A percentile compares a stretch with the other conserved stretches of the same genome.
Conservation (phyloP, 2,888 invertebrate species). For the Incurvaria masculella region DNA sequence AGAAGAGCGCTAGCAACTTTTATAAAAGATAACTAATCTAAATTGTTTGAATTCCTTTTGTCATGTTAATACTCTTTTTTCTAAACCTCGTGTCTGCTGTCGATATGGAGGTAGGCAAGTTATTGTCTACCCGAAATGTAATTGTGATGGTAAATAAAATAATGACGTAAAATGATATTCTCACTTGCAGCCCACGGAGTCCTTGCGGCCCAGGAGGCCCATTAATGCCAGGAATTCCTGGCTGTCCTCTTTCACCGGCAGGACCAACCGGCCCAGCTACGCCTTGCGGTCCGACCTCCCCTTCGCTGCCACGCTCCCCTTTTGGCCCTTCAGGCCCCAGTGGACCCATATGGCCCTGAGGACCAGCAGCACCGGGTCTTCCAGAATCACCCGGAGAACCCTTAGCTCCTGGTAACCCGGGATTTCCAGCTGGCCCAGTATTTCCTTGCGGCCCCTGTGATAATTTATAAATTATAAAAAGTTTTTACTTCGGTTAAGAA, state of each 20-base stretch:
- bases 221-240: constrained; percentile 60
- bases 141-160: background rate
- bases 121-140: background rate
- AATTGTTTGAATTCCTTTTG: no score
- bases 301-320: constrained; percentile 70
- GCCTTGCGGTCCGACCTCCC: constrained; percentile 67
- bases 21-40: no score
- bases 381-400: constrained; percentile 70
- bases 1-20: no score
- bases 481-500: no score
- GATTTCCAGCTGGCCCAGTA: constrained; percentile 63
- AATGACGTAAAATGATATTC: background rate
- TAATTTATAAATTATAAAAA: no score
- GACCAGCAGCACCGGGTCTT: constrained; percentile 63
- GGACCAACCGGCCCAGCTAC: constrained; percentile 67
- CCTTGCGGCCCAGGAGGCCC: constrained; percentile 66
- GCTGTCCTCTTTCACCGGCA: constrained; percentile 63
- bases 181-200: constrained; percentile 59
- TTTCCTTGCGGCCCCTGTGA: constrained; percentile 68
- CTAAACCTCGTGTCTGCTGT: no score
- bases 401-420: constrained; percentile 67
- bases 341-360: constrained; percentile 66
- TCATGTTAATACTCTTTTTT: no score
- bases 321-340: constrained; percentile 71
- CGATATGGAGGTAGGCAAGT: no score